phyloP scores from a whole-genome alignment of 2,888 invertebrate species.

The Unio delphinus region DNA sequence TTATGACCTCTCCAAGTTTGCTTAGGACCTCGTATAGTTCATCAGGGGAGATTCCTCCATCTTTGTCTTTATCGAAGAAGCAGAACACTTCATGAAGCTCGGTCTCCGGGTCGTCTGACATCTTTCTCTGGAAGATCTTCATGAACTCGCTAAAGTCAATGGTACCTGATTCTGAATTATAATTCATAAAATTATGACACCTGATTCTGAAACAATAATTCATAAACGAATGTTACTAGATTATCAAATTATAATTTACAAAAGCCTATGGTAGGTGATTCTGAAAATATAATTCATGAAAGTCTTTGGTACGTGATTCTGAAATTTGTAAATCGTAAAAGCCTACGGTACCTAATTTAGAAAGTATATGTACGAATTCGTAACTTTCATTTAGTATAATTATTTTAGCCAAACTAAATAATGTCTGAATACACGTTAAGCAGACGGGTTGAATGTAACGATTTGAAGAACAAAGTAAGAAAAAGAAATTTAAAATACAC shows the following conservation, averaged over 20 bases:
- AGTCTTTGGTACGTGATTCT: slow-evolving; percentile 66
- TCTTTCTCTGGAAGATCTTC: slow-evolving; percentile 59
- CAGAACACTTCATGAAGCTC: slow-evolving; percentile 65
- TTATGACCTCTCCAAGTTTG: slow-evolving; percentile 59
- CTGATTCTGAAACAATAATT: slow-evolving; percentile 47
- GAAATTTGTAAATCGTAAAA: slow-evolving; percentile 48
- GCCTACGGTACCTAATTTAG: slow-evolving; percentile 63
- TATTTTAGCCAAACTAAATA: no score
- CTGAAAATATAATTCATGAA: slow-evolving; percentile 58
- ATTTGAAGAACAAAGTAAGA: no score
- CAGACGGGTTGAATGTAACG: no score
- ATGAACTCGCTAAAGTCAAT: slow-evolving; percentile 67
- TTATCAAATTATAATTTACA: slow-evolving; percentile 28
- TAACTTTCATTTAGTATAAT: no score
- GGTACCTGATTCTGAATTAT: slow-evolving; percentile 55
- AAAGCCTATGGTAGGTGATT: slow-evolving; percentile 55
- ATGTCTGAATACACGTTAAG: no score
- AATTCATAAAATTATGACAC: slow-evolving; percentile 62
- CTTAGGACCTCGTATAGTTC: slow-evolving; percentile 58
- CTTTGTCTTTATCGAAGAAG: slow-evolving; percentile 64
- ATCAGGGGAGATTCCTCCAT: slow-evolving; percentile 60
- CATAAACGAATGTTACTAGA: slow-evolving; percentile 66
- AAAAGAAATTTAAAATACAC: no score
- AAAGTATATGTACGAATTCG: slow-evolving; percentile 1
- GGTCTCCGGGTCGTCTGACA: slow-evolving; percentile 61